These are phyloP conservation scores for Cheilosia variabilis DNA, from an alignment of 2,888 invertebrate genomes.

Conservation along the genomic window DNA sequence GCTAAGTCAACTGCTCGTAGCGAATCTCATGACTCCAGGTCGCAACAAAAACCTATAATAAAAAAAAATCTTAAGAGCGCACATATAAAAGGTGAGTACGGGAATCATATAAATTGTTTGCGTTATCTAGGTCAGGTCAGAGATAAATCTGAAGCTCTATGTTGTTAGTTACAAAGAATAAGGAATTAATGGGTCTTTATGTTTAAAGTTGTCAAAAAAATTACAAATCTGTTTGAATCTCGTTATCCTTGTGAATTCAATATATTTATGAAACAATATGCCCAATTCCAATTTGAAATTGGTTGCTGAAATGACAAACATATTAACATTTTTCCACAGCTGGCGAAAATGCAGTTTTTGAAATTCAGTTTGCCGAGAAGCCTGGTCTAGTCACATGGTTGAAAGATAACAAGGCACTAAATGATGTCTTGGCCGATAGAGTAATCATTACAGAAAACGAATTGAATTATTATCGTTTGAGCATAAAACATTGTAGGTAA, in stretches of 20 bases:
- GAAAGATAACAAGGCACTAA: constrained; percentile 93
- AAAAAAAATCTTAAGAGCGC: constrained; percentile 90
- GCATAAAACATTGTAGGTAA: constrained; percentile 88
- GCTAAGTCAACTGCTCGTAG: constrained; percentile 66
- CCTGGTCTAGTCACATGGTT: constrained; percentile 91
- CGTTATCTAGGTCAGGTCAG: not conserved
- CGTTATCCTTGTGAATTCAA: too few relatives aligned
- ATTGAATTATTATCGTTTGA: constrained; percentile 88
- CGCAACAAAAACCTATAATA: constrained; percentile 88
- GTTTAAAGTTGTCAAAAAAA: too few relatives aligned
- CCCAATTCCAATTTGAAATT: not conserved
- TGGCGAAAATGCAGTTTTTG: constrained; percentile 92
- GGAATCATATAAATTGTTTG: not conserved
- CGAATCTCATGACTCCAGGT: constrained; percentile 77
- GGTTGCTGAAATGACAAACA: not conserved
- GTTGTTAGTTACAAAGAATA: too few relatives aligned
- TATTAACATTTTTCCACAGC: constrained; percentile 84
- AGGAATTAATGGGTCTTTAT: too few relatives aligned
- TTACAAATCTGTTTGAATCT: too few relatives aligned
- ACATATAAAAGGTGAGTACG: constrained; percentile 89
- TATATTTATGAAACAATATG: not conserved
- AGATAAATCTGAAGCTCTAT: too few relatives aligned
- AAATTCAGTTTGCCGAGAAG: constrained; percentile 88
- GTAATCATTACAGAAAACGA: constrained; percentile 86
- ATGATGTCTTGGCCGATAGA: constrained; percentile 90